These are phyloP conservation scores for Gallinago nigripennis DNA, from an alignment of 2,797 vertebrate genomes.

Conservation along the genomic window DNA sequence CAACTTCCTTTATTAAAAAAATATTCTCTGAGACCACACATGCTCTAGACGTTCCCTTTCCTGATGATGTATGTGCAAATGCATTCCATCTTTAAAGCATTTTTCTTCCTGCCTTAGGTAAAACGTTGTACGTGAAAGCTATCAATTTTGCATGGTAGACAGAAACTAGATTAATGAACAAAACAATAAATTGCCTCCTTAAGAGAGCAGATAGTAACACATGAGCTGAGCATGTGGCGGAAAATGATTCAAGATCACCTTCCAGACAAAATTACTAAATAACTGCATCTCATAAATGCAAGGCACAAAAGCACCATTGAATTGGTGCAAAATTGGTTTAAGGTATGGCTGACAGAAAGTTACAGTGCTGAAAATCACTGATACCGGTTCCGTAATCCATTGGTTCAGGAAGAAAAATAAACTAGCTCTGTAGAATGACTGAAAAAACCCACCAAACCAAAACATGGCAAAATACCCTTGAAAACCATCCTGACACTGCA, in stretches of 20 bases:
- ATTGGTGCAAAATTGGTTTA: neutral
- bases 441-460: neutral
- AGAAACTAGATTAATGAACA: slow-evolving; percentile 32
- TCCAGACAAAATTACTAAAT: neutral
- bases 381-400: neutral
- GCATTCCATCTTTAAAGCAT: neutral
- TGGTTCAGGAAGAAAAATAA: neutral
- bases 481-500: neutral
- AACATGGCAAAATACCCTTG: neutral
- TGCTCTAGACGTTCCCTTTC: neutral
- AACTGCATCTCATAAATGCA: neutral
- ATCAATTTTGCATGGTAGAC: neutral
- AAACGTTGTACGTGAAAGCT: neutral
- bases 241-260: neutral
- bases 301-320: neutral
- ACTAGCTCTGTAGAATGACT: neutral
- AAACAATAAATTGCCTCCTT: neutral
- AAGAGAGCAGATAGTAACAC: neutral
- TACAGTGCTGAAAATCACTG: neutral
- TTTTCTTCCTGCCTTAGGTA: slow-evolving; percentile 15
- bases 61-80: neutral
- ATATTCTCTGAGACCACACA: slow-evolving; percentile 13
- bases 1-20: neutral
- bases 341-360: neutral
- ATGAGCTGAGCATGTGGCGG: neutral